Conservation (phyloP, 1,140 invertebrate species). For the Dendroctonus ponderosae region DNA sequence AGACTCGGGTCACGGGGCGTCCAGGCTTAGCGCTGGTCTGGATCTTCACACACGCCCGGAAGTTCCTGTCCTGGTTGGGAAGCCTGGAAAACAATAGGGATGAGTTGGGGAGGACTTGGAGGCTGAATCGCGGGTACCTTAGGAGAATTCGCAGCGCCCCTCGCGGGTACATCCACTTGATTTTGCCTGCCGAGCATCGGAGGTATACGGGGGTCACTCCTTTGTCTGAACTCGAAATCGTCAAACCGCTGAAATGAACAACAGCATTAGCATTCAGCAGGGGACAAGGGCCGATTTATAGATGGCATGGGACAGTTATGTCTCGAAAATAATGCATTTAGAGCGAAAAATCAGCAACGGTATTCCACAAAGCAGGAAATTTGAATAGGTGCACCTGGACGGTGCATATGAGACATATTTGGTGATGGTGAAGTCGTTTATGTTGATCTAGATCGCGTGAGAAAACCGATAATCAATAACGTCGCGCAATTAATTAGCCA, state of each 20-base stretch:
- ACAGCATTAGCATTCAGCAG: background rate
- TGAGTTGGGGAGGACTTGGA: background rate
- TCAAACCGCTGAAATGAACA: conserved; percentile 55
- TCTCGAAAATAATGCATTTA: no score
- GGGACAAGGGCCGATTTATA: background rate
- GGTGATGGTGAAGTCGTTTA: no score
- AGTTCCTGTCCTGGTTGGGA: conserved; percentile 61
- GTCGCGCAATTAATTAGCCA: no score
- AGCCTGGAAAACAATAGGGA: conserved; percentile 15
- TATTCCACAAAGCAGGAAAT: no score
- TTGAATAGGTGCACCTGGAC: no score
- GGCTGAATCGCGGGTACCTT: conserved; percentile 46
- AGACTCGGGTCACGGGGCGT: conserved; percentile 61
- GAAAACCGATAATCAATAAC: no score
- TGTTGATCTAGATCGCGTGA: no score
- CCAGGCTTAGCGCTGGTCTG: conserved; percentile 40
- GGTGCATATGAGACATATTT: no score
- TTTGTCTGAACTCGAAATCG: conserved; percentile 52
- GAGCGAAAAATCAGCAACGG: no score
- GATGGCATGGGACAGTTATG: no score
- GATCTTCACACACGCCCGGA: conserved; percentile 68
- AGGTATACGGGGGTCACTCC: conserved; percentile 77
- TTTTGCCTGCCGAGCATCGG: conserved; percentile 67
- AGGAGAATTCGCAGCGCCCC: conserved; percentile 71
- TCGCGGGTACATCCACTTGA: conserved; percentile 72